Evolutionary conservation across 2,888 invertebrate species (phyloP).

Genomic region (Enchytraeus crypticus): DNA sequence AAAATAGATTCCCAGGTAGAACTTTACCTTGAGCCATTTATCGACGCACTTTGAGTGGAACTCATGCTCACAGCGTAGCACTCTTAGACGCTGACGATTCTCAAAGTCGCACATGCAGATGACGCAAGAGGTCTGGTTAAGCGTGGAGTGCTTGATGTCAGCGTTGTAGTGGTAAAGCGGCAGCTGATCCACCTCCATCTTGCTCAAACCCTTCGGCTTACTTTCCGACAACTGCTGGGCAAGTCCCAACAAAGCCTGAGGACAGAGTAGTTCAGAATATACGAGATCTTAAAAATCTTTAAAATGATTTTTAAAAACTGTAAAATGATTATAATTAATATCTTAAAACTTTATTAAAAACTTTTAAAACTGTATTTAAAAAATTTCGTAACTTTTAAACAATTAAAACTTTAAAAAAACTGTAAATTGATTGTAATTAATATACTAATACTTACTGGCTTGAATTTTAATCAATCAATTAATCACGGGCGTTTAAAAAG

Average conservation of each 20-base stretch:
- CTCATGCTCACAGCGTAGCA: slow-evolving; percentile 11
- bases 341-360: too few relatives aligned
- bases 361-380: too few relatives aligned
- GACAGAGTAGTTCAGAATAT: too few relatives aligned
- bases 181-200: slow-evolving; percentile 7
- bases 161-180: slow-evolving; percentile 8
- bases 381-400: too few relatives aligned
- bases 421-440: too few relatives aligned
- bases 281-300: too few relatives aligned
- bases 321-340: too few relatives aligned
- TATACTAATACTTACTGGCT: too few relatives aligned
- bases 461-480: too few relatives aligned
- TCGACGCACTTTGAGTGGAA: slow-evolving; percentile 16
- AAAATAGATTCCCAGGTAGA: background rate
- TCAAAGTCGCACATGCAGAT: slow-evolving; percentile 15
- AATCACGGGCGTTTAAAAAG: too few relatives aligned
- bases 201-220: slow-evolving; percentile 10
- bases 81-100: slow-evolving; percentile 7
- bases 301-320: too few relatives aligned
- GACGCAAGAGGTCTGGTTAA: slow-evolving; percentile 11
- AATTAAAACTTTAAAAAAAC: too few relatives aligned
- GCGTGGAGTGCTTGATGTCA: slow-evolving; percentile 1
- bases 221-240: slow-evolving; percentile 6
- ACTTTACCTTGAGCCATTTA: slow-evolving; percentile 13
- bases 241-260: slow-evolving; percentile 10